Evolutionary conservation across 2,888 invertebrate genomes (phyloP).

Genomic region (Didymodactylos carnosus): DNA sequence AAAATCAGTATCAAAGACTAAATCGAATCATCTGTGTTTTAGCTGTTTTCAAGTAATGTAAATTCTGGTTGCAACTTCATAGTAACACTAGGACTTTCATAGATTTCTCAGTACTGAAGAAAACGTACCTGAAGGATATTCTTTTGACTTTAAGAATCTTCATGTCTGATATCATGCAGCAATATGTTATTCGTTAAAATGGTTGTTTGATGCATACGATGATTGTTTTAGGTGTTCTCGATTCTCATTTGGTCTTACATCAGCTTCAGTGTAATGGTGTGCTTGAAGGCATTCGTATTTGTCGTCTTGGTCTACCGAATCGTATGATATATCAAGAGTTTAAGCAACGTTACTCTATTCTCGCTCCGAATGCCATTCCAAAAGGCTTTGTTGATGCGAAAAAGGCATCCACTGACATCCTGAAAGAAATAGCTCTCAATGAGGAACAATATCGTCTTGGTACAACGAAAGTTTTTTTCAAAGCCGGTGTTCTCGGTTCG

Average conservation of each 20-base stretch:
- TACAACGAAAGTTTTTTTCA: slow-evolving; percentile 99
- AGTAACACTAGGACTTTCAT: too few relatives aligned
- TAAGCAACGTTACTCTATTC: slow-evolving; percentile 99
- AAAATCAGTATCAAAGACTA: too few relatives aligned
- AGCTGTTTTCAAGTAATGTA: too few relatives aligned
- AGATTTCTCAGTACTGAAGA: too few relatives aligned
- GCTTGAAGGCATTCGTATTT: slow-evolving; percentile 99
- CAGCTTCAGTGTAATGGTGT: slow-evolving; percentile 99
- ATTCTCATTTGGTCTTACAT: slow-evolving; percentile 94
- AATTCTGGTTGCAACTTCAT: too few relatives aligned
- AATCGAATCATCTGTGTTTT: too few relatives aligned
- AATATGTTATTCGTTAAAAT: too few relatives aligned
- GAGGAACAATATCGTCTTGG: slow-evolving; percentile 88
- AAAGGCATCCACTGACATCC: slow-evolving; percentile 47
- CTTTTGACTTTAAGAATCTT: too few relatives aligned
- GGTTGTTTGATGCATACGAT: too few relatives aligned
- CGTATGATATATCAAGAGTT: slow-evolving; percentile 98
- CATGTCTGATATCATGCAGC: too few relatives aligned
- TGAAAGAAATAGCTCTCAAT: slow-evolving; percentile 49
- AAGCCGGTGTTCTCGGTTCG: slow-evolving; percentile 98
- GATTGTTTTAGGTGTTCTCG: too few relatives aligned
- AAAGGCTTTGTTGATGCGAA: slow-evolving; percentile 38
- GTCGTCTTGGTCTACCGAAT: slow-evolving; percentile 97
- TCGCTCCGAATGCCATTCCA: slow-evolving; percentile 63
- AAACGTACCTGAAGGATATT: too few relatives aligned